Evolutionary conservation across 2,888 invertebrate species (phyloP).

Genomic region (Stenotaenia linearis): DNA sequence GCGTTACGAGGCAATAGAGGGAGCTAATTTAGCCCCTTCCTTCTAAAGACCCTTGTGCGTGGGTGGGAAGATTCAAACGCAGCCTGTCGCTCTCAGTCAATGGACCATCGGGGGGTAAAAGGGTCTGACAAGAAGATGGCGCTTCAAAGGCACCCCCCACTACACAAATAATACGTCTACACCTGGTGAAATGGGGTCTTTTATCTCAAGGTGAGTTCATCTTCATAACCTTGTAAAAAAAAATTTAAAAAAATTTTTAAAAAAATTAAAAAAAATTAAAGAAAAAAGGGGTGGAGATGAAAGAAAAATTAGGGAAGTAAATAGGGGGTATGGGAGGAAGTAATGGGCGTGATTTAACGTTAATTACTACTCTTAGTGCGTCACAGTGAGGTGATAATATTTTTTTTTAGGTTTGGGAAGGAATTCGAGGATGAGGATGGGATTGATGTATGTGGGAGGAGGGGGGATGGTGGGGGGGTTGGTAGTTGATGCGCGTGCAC

Average conservation of each 20-base stretch:
- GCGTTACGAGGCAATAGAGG: constrained; percentile 18
- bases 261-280: background rate
- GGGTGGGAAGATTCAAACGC: constrained; percentile 26
- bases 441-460: background rate
- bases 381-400: background rate
- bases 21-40: constrained; percentile 3
- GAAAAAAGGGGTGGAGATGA: background rate
- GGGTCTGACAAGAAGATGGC: constrained; percentile 6
- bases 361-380: background rate
- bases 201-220: constrained; percentile 5
- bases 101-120: background rate
- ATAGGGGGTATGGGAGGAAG: background rate
- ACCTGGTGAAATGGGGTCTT: constrained; percentile 8
- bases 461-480: background rate
- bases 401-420: background rate
- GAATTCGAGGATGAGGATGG: background rate
- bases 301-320: background rate
- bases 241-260: background rate
- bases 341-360: background rate
- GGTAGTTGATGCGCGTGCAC: background rate
- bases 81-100: constrained; percentile 2
- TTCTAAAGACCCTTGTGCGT: constrained; percentile 15
- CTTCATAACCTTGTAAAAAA: background rate
- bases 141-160: background rate
- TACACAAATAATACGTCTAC: too few relatives aligned